Evolutionary conservation across 1,140 invertebrate genomes (phyloP), one percentile per base, ranked within the genome.

Genomic region (Nasonia longicornis): DNA sequence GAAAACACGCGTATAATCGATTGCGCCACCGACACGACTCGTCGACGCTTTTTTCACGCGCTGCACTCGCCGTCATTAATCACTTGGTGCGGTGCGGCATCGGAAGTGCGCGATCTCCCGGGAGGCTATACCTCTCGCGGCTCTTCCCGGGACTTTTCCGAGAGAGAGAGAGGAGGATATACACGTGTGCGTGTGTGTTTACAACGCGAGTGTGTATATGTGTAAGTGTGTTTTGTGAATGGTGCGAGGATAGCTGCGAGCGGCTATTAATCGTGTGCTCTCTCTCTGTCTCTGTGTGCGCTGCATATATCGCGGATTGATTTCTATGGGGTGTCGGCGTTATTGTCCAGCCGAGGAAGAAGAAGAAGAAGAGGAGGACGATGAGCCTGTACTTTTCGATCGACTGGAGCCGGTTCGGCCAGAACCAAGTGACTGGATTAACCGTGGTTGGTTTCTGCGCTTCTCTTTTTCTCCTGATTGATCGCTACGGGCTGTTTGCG

Each of bases 301-400:
- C 8, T 58, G 16, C 16, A 58, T n/a, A 58, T 58, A 16, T 58
- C 52, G 52, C 52, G 52, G 52, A 58, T 67, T 67, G 22, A 67
- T 67, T 67, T 67, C 64, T 67, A 67, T 71, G 69, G 69, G 69
- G 35, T 71, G 69, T 58, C 52, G 52, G 52, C 16, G 52, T 58
- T 58, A 58, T 58, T 58, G 16, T 71, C 16, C 31, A 14, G 35
- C 20, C 11, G 69, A 7, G 16, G 64, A 29, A n/a, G 64, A 29
- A 67, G 29, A 29, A 31, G 64, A 29, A 31, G 64, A 29, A 64
- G 22, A 11, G 22, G 64, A 67, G 35, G 29, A 66, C 2, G 45
- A 82, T 82, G 81, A 82, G 81, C 42, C 81, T 82, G 26, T 82
- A 82, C 26, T 82, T 82, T 64, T 66, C 66, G 16, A 82, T 82